Evolutionary conservation across 2,797 vertebrate species (phyloP), one percentile per base, ranked within the genome.

Genomic region (Gymnothorax javanicus): DNA sequence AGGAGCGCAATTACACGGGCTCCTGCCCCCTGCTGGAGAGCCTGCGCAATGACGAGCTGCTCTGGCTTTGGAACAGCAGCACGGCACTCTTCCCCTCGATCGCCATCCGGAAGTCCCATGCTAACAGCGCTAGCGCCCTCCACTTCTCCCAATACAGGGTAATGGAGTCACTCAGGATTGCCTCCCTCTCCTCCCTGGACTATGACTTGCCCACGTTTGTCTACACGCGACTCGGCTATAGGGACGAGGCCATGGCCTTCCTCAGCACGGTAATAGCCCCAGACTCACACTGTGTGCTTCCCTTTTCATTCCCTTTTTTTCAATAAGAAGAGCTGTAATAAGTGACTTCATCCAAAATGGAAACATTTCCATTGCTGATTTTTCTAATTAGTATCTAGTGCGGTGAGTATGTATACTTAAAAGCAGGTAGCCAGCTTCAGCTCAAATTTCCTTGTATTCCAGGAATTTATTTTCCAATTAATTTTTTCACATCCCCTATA

Each of bases 51-150:
- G 94, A 96, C 1, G 92, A 97, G 88, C 93, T 98, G 88, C 91
- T 89, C 77, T 98, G 97, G 96, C 89, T 97, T 73, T 98, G 95
- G 95, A 95, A 96, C 91, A 97, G 93, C 93, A 97, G 95, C 92
- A 92, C 94, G 5, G 96, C 95, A 11, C 91, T 97, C 2, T 97
- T 95, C 88, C 95, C 96, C 85, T 96, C 97, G 0, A 93, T 86
- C 86, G 92, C 93, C 0, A 92, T 97, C 86, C 95, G 94, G 88
- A 97, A 96, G 89, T 88, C 88, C 62, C 93, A 96, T 64, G 91
- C 91, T 88, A 94, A 95, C 89, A 94, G 93, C 59, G 43, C 93
- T 88, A 94, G 89, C 0, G 93, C 95, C 90, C 91, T 96, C 87
- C 91, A 89, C 86, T 97, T 98, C 92, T 95, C 96, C 57, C 94